A percentile compares a stretch with the other conserved stretches of the same genome.
phyloP scores from a whole-genome alignment of 2,113 vertebrate species.

The Oryzias melastigma region DNA sequence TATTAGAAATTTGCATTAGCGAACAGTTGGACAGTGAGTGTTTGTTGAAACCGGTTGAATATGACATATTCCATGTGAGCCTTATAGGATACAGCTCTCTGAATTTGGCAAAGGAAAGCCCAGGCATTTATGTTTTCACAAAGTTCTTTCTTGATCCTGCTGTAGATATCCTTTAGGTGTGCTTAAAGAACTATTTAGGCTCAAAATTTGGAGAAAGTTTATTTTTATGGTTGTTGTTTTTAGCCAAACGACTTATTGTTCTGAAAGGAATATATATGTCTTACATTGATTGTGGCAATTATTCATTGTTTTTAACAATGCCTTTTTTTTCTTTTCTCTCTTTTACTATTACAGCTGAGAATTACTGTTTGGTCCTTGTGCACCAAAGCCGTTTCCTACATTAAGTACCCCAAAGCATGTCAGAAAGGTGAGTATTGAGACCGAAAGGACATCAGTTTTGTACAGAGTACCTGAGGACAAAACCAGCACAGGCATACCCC shows the following conservation, averaged over 20 bases:
- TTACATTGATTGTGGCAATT: constrained; percentile 10
- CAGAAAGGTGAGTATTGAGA: constrained; percentile 85
- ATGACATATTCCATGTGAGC: neutral
- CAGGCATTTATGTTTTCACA: too few species aligned
- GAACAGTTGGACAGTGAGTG: too few species aligned
- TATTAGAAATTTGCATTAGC: too few species aligned
- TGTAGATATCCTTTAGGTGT: too few species aligned
- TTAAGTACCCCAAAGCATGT: constrained; percentile 96
- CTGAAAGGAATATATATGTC: too few species aligned
- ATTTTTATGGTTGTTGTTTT: too few species aligned
- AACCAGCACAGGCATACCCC: constrained; percentile 27
- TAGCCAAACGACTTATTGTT: too few species aligned
- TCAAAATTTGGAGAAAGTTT: too few species aligned
- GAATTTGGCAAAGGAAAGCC: too few species aligned
- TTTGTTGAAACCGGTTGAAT: constrained; percentile 13
- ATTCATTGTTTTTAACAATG: neutral
- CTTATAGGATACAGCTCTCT: neutral
- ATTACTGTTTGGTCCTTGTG: constrained; percentile 97
- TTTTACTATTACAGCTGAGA: constrained; percentile 82
- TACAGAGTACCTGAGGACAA: constrained; percentile 63
- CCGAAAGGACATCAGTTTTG: constrained; percentile 15
- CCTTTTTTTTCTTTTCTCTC: constrained; percentile 2
- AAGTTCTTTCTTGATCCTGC: too few species aligned
- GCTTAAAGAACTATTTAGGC: too few species aligned
- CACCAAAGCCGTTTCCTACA: constrained; percentile 96